phyloP scores from a whole-genome alignment of 1,140 invertebrate species.

The Pseudachorutes palmiensis region DNA sequence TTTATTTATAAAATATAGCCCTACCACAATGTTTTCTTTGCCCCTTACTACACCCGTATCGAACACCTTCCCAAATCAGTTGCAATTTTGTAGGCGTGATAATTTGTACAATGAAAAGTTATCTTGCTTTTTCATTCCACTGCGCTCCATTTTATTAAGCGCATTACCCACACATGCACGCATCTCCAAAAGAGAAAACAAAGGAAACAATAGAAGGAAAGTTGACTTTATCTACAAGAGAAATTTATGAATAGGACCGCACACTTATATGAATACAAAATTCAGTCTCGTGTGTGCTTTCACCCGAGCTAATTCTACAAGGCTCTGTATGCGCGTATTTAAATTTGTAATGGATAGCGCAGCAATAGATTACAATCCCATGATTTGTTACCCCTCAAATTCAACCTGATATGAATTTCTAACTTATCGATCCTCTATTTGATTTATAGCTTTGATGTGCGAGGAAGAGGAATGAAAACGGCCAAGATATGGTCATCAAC shows the following conservation, averaged over 20 bases:
- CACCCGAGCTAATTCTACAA: too few relatives aligned
- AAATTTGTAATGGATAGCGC: neutral
- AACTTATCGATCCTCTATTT: constrained; percentile 2
- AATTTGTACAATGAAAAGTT: too few relatives aligned
- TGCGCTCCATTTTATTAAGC: too few relatives aligned
- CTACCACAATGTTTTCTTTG: too few relatives aligned
- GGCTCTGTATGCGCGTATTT: too few relatives aligned
- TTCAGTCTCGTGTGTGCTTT: too few relatives aligned
- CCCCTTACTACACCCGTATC: too few relatives aligned
- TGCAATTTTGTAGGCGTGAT: too few relatives aligned
- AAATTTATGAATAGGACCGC: neutral
- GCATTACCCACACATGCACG: neutral
- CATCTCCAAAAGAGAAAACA: neutral
- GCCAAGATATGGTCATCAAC: constrained; percentile 39
- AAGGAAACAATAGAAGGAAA: too few relatives aligned
- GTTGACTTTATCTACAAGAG: neutral
- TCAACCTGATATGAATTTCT: constrained; percentile 4
- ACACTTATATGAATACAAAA: neutral
- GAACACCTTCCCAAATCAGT: too few relatives aligned
- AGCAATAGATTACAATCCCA: neutral
- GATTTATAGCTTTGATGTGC: constrained; percentile 39
- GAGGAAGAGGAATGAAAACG: constrained; percentile 37
- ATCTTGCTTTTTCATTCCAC: neutral
- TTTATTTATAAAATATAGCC: too few relatives aligned
- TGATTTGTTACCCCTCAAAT: constrained; percentile 8